These are phyloP conservation scores for Oophaga pumilio DNA, from an alignment of 2,113 vertebrate genomes.

Conservation along the genomic window DNA sequence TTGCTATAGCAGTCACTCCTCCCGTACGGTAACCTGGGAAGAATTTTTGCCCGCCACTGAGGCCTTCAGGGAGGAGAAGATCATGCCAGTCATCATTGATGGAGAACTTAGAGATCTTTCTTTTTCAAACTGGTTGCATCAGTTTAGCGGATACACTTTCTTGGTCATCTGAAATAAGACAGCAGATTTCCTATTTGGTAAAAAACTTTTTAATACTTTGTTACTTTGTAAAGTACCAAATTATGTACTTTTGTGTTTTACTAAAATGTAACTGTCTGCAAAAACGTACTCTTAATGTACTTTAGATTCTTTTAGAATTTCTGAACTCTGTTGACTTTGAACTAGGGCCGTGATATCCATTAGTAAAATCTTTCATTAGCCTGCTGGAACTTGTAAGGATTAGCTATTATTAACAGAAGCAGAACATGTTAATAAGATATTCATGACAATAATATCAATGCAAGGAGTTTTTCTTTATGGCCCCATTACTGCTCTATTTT, in stretches of 20 bases:
- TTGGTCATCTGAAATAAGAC: neutral
- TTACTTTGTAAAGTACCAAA: neutral
- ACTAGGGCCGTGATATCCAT: too few relatives aligned
- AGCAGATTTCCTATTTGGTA: neutral
- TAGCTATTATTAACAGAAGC: too few relatives aligned
- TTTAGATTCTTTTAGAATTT: neutral
- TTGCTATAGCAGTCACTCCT: neutral
- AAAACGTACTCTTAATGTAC: neutral
- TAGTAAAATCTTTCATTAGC: too few relatives aligned
- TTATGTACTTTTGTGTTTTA: neutral
- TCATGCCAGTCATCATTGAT: constrained; percentile 38
- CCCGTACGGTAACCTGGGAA: constrained; percentile 40
- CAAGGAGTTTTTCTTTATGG: too few relatives aligned
- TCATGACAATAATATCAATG: too few relatives aligned
- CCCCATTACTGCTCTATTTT: too few relatives aligned
- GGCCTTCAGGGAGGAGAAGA: constrained; percentile 38
- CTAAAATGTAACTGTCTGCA: neutral
- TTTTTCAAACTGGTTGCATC: constrained; percentile 21
- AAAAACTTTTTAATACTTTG: neutral
- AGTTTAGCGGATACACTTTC: neutral
- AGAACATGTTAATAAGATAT: too few relatives aligned
- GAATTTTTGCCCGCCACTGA: constrained; percentile 3
- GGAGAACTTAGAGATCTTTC: constrained; percentile 48
- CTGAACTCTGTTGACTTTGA: too few relatives aligned
- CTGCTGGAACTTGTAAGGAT: too few relatives aligned